These are phyloP conservation scores for Sminthurinus aureus DNA, from an alignment of 2,888 invertebrate genomes.

Conservation along the genomic window DNA sequence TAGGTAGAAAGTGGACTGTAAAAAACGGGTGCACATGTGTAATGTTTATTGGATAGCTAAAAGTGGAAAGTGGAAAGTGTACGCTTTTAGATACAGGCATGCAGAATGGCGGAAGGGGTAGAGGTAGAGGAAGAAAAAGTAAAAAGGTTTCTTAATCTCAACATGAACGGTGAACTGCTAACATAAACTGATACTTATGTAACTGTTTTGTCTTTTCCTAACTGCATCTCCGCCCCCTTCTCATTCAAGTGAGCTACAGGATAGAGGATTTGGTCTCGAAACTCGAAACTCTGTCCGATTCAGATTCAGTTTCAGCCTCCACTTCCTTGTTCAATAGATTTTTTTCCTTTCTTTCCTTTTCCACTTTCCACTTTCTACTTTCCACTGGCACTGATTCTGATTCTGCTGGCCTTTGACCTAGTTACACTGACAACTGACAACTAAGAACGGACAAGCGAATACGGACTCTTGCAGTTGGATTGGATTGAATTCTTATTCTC, in stretches of 20 bases:
- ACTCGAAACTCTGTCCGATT: not conserved
- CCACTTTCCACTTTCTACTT: not conserved
- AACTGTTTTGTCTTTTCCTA: not conserved
- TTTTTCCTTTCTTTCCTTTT: not conserved
- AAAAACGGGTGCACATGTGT: too few relatives aligned
- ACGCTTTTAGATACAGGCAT: not conserved
- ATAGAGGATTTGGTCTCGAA: not conserved
- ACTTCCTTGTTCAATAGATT: not conserved
- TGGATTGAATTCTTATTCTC: not conserved
- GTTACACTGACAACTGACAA: not conserved
- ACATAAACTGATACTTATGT: constrained; percentile 25
- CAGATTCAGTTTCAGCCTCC: not conserved
- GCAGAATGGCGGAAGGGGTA: not conserved
- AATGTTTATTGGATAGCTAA: not conserved
- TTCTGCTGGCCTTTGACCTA: too few relatives aligned
- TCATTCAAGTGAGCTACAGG: not conserved
- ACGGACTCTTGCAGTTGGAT: not conserved
- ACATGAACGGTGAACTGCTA: constrained; percentile 2
- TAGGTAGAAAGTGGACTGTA: too few relatives aligned
- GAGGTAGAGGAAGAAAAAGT: not conserved
- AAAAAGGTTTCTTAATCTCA: constrained; percentile 1
- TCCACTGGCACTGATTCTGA: not conserved
- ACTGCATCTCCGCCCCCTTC: constrained; percentile 4
- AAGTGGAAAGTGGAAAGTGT: not conserved
- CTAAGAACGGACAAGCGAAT: not conserved